Base-by-base conservation (phyloP, 2,113 vertebrate species). In the Mixornis gularis region DNA sequence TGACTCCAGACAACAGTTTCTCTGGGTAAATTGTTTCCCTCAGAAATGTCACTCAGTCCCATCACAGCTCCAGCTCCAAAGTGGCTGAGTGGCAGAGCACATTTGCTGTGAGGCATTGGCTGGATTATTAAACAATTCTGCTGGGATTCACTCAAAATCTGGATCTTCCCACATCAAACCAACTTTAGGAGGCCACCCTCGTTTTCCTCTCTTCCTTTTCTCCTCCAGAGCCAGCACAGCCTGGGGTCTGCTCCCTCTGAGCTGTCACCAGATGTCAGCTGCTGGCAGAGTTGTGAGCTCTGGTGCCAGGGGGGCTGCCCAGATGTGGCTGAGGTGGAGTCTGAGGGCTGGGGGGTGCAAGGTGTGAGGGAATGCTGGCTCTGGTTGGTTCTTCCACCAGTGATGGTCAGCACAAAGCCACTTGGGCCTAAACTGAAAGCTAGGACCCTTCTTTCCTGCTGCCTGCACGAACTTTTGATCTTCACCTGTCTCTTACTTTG, bases 21-120 rank as follows among this genome's bases (percentile, higher is more conserved):
- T 85, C 79, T 58, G 46, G 38, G 81, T 94, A 95, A 96, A 89
- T 85, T 91, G 87, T 95, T 95, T 94, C 93, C 32, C 89, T 96
- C 84, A 68, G 93, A 71, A 91, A 55, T 92, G 91, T 95, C 94
- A 95, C 85, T 95, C 87, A 85, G 59, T 38, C 71, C 59, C 53
- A 10, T 69, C 87, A 84, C 77, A 79, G 66, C 41, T 53, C 36
- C 15, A 65, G 58, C 85, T 92, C 41, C 6, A 1, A 32, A 68
- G 74, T 26, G 89, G 15, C 73, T 91, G 92, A 92, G 82, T 77
- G 88, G 52, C 90, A 89, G 82, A 85, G 62, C 62, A 87, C 36
- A 4, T 79, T 79, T 89, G 53, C 53, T 91, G 29, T 41, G 36
- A 92, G 27, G 49, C 52, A 17, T 76, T 49, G 55, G 4, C 46